Base-by-base conservation (phyloP, 2,888 invertebrate species). In the Aspidiotus destructor region DNA sequence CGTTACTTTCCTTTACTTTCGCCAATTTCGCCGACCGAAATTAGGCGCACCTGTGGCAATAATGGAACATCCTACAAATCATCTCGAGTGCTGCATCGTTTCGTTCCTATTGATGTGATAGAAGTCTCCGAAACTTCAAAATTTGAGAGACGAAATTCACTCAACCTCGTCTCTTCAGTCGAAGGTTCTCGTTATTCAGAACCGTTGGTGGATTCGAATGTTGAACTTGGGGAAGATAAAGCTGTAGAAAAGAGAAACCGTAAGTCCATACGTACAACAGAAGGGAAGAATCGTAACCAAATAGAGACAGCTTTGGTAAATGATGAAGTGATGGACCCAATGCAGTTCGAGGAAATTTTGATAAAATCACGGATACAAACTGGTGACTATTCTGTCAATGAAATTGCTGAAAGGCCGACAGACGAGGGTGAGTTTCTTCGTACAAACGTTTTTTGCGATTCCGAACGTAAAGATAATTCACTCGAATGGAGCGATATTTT, bases 11-110 rank as follows among this genome's bases (percentile, higher is more conserved):
- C 90, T 17, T 80, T 90, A 64, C 80, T 89, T 72, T 87, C 88
- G 60, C 89, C 89, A 5, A 85, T 89, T 71, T 88, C 88, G 62
- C 88, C 89, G 13, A 88, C 87, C n/a, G 89, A 89, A 75, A 89
- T 89, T 1, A 85, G 86, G 75, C 82, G 88, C 71, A 85, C 86
- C 76, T 88, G 89, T 78, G 84, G 87, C 73, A 87, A 89, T 74
- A 89, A 88, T 62, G 87, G 88, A 69, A 88, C 88, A 76, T 86
- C 88, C 48, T 84, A 87, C 72, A 85, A 88, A 42, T 80, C 86
- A 68, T 85, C 85, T 7, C 70, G 68, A 8, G 83, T 81, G 58
- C 82, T 85, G 54, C 88, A 88, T 77, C 87, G 88, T 77, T 88
- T 87, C 82, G 87, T 88, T 79, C 88, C 88, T 76, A 70, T 69